Evolutionary conservation across 2,797 vertebrate genomes (phyloP).

Genomic region (Holocentrus rufus): DNA sequence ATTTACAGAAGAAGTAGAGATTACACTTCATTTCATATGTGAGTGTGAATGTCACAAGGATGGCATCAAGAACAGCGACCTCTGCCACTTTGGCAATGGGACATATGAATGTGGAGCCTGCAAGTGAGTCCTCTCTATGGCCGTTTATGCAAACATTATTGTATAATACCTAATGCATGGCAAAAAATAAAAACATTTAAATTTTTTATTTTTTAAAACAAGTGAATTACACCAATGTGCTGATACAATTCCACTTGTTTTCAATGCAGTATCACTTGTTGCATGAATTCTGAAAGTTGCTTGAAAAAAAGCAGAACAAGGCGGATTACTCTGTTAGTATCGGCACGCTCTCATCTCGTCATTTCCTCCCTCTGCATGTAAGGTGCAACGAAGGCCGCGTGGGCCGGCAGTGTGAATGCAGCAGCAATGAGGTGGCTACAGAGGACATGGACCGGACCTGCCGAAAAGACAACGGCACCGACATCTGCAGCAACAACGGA

Average conservation of each 20-base stretch:
- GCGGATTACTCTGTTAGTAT: too few relatives aligned
- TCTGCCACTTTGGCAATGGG: constrained; percentile 90
- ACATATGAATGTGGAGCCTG: constrained; percentile 97
- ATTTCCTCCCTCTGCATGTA: constrained; percentile 1
- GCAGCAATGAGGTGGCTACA: constrained; percentile 93
- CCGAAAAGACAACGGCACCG: constrained; percentile 91
- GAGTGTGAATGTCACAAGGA: constrained; percentile 90
- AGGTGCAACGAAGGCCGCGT: constrained; percentile 96
- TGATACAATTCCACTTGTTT: background rate
- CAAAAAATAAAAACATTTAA: too few relatives aligned
- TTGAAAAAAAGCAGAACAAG: too few relatives aligned
- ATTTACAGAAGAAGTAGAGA: constrained; percentile 95
- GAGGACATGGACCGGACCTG: constrained; percentile 97
- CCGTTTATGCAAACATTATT: background rate
- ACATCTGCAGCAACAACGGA: constrained; percentile 96
- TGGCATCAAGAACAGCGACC: constrained; percentile 81
- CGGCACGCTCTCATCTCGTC: too few relatives aligned
- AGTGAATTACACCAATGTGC: background rate
- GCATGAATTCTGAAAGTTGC: too few relatives aligned
- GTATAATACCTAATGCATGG: background rate
- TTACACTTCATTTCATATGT: constrained; percentile 91
- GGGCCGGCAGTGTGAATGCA: constrained; percentile 93
- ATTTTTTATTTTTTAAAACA: background rate
- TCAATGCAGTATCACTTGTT: too few relatives aligned
- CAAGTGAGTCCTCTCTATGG: constrained; percentile 81